Evolutionary conservation across 2,113 vertebrate species (phyloP).

Genomic region (Scalopus aquaticus): DNA sequence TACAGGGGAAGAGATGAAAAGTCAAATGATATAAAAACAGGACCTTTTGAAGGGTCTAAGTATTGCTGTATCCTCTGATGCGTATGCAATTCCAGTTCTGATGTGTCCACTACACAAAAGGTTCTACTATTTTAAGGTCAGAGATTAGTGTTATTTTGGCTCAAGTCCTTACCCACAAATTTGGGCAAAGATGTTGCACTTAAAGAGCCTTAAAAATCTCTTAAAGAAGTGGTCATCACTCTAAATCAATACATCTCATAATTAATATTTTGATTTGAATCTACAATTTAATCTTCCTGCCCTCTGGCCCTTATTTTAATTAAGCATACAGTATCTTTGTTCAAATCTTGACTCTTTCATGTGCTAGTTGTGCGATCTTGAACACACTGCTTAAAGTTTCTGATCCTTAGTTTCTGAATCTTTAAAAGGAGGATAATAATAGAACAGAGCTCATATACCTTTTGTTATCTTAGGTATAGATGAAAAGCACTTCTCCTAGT

Average conservation of each 20-base stretch:
- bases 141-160: slow-evolving; percentile 43
- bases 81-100: neutral
- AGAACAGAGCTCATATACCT: neutral
- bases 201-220: neutral
- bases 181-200: neutral
- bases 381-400: neutral
- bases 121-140: neutral
- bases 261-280: slow-evolving; percentile 42
- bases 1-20: slow-evolving; percentile 71
- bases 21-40: slow-evolving; percentile 66
- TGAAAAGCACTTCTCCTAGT: neutral
- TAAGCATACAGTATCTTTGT: neutral
- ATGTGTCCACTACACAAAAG: neutral
- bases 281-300: neutral
- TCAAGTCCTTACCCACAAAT: neutral
- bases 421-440: neutral
- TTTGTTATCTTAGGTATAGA: neutral
- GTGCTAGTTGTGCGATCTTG: neutral
- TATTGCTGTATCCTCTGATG: slow-evolving; percentile 28
- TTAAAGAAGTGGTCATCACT: neutral
- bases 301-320: neutral
- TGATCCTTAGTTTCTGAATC: neutral
- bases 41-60: slow-evolving; percentile 45
- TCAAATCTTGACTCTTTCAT: neutral
- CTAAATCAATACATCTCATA: neutral